Evolutionary conservation across 2,113 vertebrate species (phyloP).

Genomic region (Mesembrinibis cayennensis): DNA sequence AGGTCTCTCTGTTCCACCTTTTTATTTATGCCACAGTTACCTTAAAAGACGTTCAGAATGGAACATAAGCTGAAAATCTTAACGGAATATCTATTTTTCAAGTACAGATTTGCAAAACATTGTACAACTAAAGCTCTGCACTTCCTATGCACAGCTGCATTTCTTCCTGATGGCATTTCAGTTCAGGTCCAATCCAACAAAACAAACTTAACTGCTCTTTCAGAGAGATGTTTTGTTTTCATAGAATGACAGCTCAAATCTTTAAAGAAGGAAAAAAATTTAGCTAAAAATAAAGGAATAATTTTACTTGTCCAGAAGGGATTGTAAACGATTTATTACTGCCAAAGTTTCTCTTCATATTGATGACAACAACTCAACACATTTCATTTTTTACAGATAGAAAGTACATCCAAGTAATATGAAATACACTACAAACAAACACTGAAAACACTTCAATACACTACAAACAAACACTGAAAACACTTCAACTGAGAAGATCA

Average conservation of each 20-base stretch:
- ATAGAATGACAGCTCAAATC: not conserved
- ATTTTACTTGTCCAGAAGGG: not conserved
- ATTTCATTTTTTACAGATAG: not conserved
- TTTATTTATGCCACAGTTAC: not conserved
- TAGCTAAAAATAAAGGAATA: not conserved
- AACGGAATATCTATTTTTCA: not conserved
- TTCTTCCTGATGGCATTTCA: not conserved
- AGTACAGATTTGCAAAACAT: not conserved
- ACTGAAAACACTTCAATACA: not conserved
- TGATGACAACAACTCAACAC: not conserved
- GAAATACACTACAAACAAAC: not conserved
- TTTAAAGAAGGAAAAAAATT: not conserved
- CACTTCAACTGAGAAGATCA: not conserved
- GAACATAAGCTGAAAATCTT: not conserved
- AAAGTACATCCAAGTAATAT: conserved; percentile 8
- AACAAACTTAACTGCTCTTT: not conserved
- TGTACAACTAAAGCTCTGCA: not conserved
- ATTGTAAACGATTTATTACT: not conserved
- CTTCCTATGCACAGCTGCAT: not conserved
- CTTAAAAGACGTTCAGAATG: not conserved
- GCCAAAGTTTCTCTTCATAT: not conserved
- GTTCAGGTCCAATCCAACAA: not conserved
- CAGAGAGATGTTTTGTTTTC: not conserved
- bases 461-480: not conserved
- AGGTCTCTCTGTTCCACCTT: not conserved